Base-by-base conservation (phyloP, 2,113 vertebrate genomes). In the Ifrita kowaldi region DNA sequence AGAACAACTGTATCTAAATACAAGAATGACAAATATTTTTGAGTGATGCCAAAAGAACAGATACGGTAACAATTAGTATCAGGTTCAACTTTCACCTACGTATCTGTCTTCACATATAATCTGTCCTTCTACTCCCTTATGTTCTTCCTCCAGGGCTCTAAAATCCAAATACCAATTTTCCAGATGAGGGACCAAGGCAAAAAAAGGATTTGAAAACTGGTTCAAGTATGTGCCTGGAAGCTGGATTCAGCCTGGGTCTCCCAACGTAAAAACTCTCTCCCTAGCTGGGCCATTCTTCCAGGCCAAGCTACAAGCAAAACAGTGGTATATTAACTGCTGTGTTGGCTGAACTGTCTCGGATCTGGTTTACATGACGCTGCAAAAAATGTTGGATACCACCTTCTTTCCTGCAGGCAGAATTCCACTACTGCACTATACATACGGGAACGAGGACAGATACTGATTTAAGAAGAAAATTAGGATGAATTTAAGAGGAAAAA, bases 21-120 rank as follows among this genome's bases (percentile, higher is more conserved):
- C 80, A 92, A 75, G 78, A 77, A 92, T 50, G 44, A 75, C 53
- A 76, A 87, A 52, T 52, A 64, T 62, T 92, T 93, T n/a, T 90
- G 35, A 84, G 41, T 37, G 44, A 92, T 57, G 89, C 77, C 87
- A 84, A 67, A 94, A 74, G 49, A 76, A 68, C 11, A 89, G 69
- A 92, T 49, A 96, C 47, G 87, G 73, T 90, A 87, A 96, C 73
- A 93, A 95, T 95, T 84, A 95, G 73, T 64, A 91, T 76, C 41
- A 84, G n/a, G 64, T 89, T 95, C 87, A 94, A 68, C 70, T 94
- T 95, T 92, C 57, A 89, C 69, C 80, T 91, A 49, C 0, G 26
- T 84, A 79, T 89, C 68, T 94, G 37, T 84, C 69, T 95, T 87
- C 49, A 70, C 20, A 13, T 80, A 49, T 37, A 90, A 74, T 90